Base-by-base conservation (phyloP, 2,797 vertebrate genomes). In the Taenioides sp. region DNA sequence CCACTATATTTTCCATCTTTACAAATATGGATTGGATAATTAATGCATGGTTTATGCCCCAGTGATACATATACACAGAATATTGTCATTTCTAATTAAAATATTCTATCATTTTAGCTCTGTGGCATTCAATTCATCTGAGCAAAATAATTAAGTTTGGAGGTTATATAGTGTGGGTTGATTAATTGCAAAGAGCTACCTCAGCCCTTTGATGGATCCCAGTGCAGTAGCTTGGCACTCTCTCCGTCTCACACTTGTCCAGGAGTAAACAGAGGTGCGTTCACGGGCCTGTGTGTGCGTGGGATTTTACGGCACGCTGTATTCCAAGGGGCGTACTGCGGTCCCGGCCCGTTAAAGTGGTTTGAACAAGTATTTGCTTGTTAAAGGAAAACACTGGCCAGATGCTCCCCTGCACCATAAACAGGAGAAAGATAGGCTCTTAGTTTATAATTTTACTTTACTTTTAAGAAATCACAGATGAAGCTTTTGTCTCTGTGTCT, bases 301-400 rank as follows among this genome's bases (percentile, higher is more conserved):
- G 34, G 49, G 62, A 61, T 68, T 69, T 74, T 47, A 34, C 17
- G 25, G 52, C 59, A 64, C 31, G 11, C 52, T 72, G 71, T 82
- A 71, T 75, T 82, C 28, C 57, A 55, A 80, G 69, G 65, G 57
- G 66, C 49, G 7, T 23, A 7, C 34, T 59, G 66, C 62, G 70
- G 63, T 65, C 64, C 75, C 27, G 0, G 80, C 85, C 87, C 72
- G 54, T 85, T 88, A 79, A 88, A 82, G 64, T 31, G 2, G 55
- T 72, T 72, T 82, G 78, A 88, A 80, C 80, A 80, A 86, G 79
- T 78, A 74, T 86, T 85, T 80, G 78, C 80, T 86, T 82, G 84
- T 86, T 83, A 82, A 87, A 82, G 67, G 72, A 72, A 79, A 86
- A 86, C 69, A 66, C 69, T 12, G 2, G 67, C 25, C 71, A 55